phyloP scores from a whole-genome alignment of 2,888 invertebrate genomes.

The Hipparchia sbordonii region DNA sequence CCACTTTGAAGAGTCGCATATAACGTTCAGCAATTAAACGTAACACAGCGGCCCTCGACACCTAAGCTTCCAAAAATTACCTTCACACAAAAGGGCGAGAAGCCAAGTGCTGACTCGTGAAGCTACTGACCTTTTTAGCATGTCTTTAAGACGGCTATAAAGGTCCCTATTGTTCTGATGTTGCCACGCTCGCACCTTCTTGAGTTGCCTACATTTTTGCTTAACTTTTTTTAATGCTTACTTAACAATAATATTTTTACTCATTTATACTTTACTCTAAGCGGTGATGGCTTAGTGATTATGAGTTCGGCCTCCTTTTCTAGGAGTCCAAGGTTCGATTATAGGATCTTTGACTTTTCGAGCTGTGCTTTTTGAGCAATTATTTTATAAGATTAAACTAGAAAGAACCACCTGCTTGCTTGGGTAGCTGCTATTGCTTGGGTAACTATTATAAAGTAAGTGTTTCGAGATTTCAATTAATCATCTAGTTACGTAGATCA shows the following conservation, averaged over 20 bases:
- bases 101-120: slow-evolving; percentile 32
- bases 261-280: background rate
- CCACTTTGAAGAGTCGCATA: background rate
- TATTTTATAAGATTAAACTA: background rate
- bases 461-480: background rate
- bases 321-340: no score
- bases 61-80: slow-evolving; percentile 34
- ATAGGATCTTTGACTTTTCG: no score
- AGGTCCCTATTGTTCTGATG: slow-evolving; percentile 57
- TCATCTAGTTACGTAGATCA: background rate
- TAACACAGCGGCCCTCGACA: slow-evolving; percentile 5
- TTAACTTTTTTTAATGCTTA: slow-evolving; percentile 5
- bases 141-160: slow-evolving; percentile 50
- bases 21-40: slow-evolving; percentile 17
- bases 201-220: slow-evolving; percentile 36
- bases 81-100: slow-evolving; percentile 26
- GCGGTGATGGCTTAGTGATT: no score
- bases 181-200: slow-evolving; percentile 20
- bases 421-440: background rate
- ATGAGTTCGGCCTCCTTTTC: no score
- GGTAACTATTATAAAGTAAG: background rate
- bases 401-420: background rate
- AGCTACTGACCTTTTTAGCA: slow-evolving; percentile 41
- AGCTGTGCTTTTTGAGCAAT: no score
- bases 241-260: background rate